phyloP scores from a whole-genome alignment of 2,888 invertebrate species.

The Sturmia bella region DNA sequence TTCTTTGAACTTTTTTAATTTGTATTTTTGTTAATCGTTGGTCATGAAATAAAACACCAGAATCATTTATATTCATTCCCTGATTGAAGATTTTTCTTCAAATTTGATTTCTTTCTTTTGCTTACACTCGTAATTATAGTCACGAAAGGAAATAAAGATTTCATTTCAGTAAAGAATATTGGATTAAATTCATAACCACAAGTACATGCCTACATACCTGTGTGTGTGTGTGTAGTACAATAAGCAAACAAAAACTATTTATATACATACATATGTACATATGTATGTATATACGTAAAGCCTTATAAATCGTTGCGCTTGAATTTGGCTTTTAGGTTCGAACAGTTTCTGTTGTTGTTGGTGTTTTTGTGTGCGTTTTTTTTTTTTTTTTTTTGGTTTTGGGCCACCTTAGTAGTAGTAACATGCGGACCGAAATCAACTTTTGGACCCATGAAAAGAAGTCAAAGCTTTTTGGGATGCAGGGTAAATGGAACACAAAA shows the following conservation, averaged over 20 bases:
- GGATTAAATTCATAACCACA: constrained; percentile 42
- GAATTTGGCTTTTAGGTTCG: constrained; percentile 30
- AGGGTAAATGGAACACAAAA: neutral
- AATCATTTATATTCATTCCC: constrained; percentile 58
- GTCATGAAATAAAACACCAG: constrained; percentile 70
- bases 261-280: too few relatives aligned
- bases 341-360: neutral
- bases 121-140: constrained; percentile 76
- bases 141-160: constrained; percentile 77
- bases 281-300: neutral
- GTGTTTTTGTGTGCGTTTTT: neutral
- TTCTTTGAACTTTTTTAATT: constrained; percentile 46
- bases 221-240: constrained; percentile 5
- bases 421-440: constrained; percentile 36
- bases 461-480: constrained; percentile 43
- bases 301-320: constrained; percentile 60
- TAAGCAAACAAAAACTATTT: constrained; percentile 3
- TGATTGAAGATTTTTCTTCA: constrained; percentile 9
- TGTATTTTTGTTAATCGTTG: constrained; percentile 69
- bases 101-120: constrained; percentile 28
- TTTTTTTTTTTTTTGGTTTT: constrained; percentile 31
- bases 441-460: constrained; percentile 58
- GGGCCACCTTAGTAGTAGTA: constrained; percentile 63
- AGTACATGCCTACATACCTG: constrained; percentile 27
- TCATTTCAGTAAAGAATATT: constrained; percentile 66